Conservation (phyloP, 2,888 invertebrate species). For the Timema cristinae region DNA sequence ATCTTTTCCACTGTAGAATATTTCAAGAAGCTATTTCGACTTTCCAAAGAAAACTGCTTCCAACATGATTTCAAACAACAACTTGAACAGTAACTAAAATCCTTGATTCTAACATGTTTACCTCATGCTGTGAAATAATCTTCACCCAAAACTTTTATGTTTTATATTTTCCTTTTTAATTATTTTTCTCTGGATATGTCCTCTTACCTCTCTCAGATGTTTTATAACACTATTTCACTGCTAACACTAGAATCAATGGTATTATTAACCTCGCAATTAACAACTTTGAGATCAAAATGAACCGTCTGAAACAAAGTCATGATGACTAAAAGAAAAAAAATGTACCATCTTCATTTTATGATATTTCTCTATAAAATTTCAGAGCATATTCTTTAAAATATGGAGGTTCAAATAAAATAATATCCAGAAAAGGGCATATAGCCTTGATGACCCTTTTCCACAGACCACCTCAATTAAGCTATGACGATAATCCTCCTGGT, state of each 20-base stretch:
- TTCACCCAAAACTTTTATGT: constrained; percentile 8
- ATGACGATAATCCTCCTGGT: no score
- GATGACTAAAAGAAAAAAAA: background rate
- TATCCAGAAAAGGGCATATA: background rate
- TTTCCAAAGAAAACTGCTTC: background rate
- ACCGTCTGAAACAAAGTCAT: background rate
- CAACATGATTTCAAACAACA: constrained; percentile 3
- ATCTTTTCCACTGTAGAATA: background rate
- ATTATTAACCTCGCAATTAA: background rate
- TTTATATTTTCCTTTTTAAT: constrained; percentile 2
- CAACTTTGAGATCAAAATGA: background rate
- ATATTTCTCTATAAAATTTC: constrained; percentile 5
- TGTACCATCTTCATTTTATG: background rate
- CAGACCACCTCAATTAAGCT: background rate
- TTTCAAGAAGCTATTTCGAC: background rate
- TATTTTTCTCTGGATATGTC: background rate
- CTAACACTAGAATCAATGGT: constrained; percentile 1
- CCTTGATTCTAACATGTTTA: background rate
- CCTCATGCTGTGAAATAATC: background rate
- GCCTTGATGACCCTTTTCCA: background rate
- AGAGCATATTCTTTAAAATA: background rate
- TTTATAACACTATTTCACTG: constrained; percentile 5
- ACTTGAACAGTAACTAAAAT: background rate
- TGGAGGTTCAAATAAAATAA: constrained; percentile 7
- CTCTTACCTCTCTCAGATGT: background rate